Evolutionary conservation across 1,140 invertebrate species (phyloP).

Genomic region (Solen grandis): DNA sequence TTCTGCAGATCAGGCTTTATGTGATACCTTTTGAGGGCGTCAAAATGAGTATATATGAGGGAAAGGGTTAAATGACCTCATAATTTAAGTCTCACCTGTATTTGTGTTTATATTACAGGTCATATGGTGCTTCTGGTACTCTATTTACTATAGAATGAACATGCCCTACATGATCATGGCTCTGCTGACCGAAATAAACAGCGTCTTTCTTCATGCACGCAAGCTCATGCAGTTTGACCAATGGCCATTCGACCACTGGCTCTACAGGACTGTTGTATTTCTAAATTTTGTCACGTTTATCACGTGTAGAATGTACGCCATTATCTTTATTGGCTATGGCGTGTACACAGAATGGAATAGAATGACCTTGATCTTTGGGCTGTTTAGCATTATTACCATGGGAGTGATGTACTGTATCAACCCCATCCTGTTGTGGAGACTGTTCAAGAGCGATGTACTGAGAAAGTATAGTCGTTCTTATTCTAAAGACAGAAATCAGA

Average conservation of each 20-base stretch:
- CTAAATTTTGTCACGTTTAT: conserved; percentile 74
- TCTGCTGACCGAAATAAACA: conserved; percentile 75
- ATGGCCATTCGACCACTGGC: conserved; percentile 61
- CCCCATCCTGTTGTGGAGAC: conserved; percentile 71
- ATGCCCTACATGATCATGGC: conserved; percentile 74
- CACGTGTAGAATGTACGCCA: conserved; percentile 63
- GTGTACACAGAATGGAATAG: conserved; percentile 54
- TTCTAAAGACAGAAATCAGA: no score
- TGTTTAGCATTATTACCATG: conserved; percentile 67
- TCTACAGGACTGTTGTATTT: conserved; percentile 65
- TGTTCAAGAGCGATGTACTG: conserved; percentile 75
- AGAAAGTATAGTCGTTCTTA: conserved; percentile 12
- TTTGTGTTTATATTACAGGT: no score
- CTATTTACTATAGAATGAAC: conserved; percentile 64
- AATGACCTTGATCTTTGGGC: conserved; percentile 50
- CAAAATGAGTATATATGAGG: no score
- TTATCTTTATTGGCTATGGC: conserved; percentile 62
- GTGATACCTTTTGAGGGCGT: no score
- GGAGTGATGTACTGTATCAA: conserved; percentile 73
- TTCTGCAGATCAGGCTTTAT: no score
- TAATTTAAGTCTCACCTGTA: no score
- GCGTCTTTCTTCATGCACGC: conserved; percentile 75
- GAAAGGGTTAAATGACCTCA: no score
- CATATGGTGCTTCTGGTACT: conserved; percentile 74
- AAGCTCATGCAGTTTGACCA: conserved; percentile 75